Evolutionary conservation across 2,888 invertebrate species (phyloP).

Genomic region (Drosophila helvetica): DNA sequence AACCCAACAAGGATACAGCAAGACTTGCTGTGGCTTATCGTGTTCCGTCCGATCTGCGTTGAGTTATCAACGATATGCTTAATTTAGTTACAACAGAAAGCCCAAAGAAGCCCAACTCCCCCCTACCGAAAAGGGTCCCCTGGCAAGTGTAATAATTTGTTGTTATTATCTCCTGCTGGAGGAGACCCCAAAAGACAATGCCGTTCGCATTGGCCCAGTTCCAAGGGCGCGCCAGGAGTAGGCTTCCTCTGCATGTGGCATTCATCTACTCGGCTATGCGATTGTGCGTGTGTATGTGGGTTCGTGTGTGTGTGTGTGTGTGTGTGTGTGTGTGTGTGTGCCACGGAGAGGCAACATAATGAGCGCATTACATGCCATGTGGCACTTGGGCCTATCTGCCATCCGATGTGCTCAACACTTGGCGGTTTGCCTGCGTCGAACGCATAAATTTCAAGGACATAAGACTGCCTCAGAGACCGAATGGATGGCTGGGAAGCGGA

Average conservation of each 20-base stretch:
- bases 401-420: conserved; percentile 51
- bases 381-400: conserved; percentile 49
- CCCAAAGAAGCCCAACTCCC: neutral
- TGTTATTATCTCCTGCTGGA: conserved; percentile 45
- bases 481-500: neutral
- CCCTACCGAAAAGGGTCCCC: conserved; percentile 17
- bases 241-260: conserved; percentile 51
- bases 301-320: conserved; percentile 15
- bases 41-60: conserved; percentile 43
- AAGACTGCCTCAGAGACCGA: conserved; percentile 6
- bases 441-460: conserved; percentile 77
- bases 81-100: conserved; percentile 46
- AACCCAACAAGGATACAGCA: conserved; percentile 17
- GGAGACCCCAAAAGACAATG: conserved; percentile 57
- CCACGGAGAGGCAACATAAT: conserved; percentile 60
- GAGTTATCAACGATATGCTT: conserved; percentile 53
- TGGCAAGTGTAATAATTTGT: conserved; percentile 55
- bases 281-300: conserved; percentile 5
- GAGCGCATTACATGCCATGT: conserved; percentile 75
- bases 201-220: conserved; percentile 69
- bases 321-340: conserved; percentile 19
- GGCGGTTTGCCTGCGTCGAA: conserved; percentile 68
- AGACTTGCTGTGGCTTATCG: conserved; percentile 23
- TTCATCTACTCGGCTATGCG: conserved; percentile 53
- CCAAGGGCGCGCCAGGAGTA: conserved; percentile 38